Conservation (phyloP, 1,140 invertebrate species). For the Macrobrachium nipponense region DNA sequence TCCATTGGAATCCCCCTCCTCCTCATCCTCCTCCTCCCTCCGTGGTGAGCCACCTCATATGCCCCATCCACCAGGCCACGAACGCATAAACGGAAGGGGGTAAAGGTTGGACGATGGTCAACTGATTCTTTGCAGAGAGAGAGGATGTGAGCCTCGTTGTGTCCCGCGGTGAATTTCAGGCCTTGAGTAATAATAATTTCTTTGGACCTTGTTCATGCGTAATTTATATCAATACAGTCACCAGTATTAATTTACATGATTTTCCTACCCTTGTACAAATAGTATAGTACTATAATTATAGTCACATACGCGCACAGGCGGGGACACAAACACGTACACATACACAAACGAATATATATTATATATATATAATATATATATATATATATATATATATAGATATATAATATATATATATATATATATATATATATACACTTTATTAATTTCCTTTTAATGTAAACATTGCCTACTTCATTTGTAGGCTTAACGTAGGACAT, state of each 20-base stretch:
- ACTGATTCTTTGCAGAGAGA: neutral
- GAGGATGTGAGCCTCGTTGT: neutral
- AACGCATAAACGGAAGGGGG: neutral
- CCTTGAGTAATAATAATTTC: no score
- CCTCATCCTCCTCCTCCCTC: no score
- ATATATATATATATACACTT: neutral
- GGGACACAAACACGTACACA: conserved; percentile 16
- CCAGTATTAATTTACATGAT: no score
- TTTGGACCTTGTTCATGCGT: no score
- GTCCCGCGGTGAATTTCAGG: neutral
- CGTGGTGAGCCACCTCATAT: no score
- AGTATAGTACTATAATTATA: neutral
- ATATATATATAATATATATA: conserved; percentile 20
- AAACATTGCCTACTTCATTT: no score
- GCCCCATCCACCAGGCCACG: neutral
- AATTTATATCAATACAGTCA: no score
- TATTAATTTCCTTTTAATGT: no score
- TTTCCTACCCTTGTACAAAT: no score
- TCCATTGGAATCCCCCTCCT: no score
- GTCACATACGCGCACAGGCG: conserved; percentile 8
- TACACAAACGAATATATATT: conserved; percentile 7
- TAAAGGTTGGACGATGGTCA: conserved; percentile 1
- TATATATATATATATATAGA: conserved; percentile 13
- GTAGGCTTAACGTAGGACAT: no score
- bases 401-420: conserved; percentile 2